phyloP scores from a whole-genome alignment of 2,888 invertebrate species.

The Caenorhabditis sp. region DNA sequence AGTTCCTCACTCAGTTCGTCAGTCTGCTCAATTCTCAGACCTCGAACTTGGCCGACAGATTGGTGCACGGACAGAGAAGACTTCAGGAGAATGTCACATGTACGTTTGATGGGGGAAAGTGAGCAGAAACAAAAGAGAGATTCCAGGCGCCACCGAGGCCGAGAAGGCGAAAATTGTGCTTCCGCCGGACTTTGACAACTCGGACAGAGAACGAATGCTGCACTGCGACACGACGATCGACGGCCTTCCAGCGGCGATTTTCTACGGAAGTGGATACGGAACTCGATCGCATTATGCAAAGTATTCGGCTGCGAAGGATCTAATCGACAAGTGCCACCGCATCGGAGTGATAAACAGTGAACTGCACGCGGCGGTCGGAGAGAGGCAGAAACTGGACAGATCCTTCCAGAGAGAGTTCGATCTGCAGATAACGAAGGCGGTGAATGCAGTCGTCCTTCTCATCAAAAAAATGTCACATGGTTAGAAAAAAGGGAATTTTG shows the following conservation, averaged over 20 bases:
- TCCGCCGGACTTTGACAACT: conserved; percentile 17
- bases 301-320: conserved; percentile 59
- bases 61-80: background rate
- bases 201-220: conserved; percentile 40
- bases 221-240: conserved; percentile 60
- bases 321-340: conserved; percentile 57
- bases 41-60: background rate
- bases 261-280: conserved; percentile 66
- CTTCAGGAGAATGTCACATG: background rate
- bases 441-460: conserved; percentile 25
- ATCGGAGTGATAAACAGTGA: conserved; percentile 55
- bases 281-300: conserved; percentile 46
- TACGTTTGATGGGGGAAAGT: background rate
- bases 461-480: conserved; percentile 18
- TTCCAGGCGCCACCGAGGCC: conserved; percentile 28
- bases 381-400: conserved; percentile 22
- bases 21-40: conserved; percentile 4
- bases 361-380: conserved; percentile 48
- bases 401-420: conserved; percentile 9
- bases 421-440: conserved; percentile 4
- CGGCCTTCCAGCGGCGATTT: conserved; percentile 56
- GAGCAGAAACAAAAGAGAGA: no score
- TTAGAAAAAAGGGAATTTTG: background rate
- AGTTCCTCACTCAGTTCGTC: conserved; percentile 17
- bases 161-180: conserved; percentile 19